Base-by-base conservation (phyloP, 2,888 invertebrate genomes). In the Parelbella ahira region DNA sequence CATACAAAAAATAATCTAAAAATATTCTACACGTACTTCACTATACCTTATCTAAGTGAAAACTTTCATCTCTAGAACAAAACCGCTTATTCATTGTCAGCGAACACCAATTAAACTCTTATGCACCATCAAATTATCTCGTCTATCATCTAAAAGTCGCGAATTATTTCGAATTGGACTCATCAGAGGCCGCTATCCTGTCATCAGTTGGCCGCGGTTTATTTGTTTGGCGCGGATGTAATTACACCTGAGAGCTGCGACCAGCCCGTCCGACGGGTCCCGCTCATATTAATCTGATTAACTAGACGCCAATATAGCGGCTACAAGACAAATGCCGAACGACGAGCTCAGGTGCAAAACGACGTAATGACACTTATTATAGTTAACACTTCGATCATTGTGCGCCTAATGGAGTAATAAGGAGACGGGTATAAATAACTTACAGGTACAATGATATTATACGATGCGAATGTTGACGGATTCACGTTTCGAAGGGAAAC, bases 211-310 rank as follows among this genome's bases (percentile, higher is more conserved):
- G 58, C 59, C 21, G 34, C 52, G 44, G 53, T 80, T 78, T 80
- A 76, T 81, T 77, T 77, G 68, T 75, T 73, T 72, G 59, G 58
- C 53, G 53, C 57, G 60, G 63, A 68, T 80, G 68, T 81, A 81
- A 81, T 80, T 81, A 81, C 72, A 77, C 58, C 70, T 49, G 63
- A 62, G 56, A 62, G 62, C 62, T 58, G 56, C 61, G 58, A 58
- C 60, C 54, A 56, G 63, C 64, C 58, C 48, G 78, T 74, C 61
- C 48, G 58, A 75, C 78, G 62, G 66, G 79, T 75, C 66, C 61
- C 56, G 59, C 65, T 68, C 62, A 68, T 74, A 76, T 73, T 73
- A 76, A 78, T 77, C 75, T 69, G 76, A 80, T 79, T 72, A 77
- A 67, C 67, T 70, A 64, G 59, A 60, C 52, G 60, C 56, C 69